Evolutionary conservation across 2,113 vertebrate species (phyloP), one percentile per base, ranked within the genome.

Genomic region (Callipepla californica): DNA sequence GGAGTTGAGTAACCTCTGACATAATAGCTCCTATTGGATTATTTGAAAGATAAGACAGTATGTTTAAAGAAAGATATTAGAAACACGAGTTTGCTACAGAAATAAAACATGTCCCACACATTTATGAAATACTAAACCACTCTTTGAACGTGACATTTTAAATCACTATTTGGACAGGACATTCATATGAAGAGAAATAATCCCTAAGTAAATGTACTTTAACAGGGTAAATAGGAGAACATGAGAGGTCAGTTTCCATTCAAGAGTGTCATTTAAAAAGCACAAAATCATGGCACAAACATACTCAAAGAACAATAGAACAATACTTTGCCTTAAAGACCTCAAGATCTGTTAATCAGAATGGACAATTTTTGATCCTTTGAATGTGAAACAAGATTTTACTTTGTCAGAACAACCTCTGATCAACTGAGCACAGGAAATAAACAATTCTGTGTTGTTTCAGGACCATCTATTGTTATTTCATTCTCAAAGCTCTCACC

Each of bases 101-200:
- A 7, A 87, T 12, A 30, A 59, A 85, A 80, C 77, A 50, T 63
- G 15, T 2, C 36, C 58, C 21, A 36, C 12, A 34, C 4, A 50
- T 61, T 80, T 53, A 57, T 58, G 14, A 16, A 7, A 77, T 87
- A 77, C 10, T 58, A 76, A 76, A 82, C 47, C 61, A 69, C 17
- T 90, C 5, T 6, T 51, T 75, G 47, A 47, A 80, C 28, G 23
- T 53, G 51, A 53, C 26, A 28, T 53, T 53, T 53, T 53, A 53
- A 53, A 53, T 53, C 23, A 28, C 26, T 53, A 28, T 16, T 53
- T 40, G 40, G 40, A 40, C 40, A 40, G 51, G 22, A 78, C 23
- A 87, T 75, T 84, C 32, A 34, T 20, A 86, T 76, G 26, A 48
- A 85, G 89, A 93, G 61, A 81, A 94, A 80, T 58, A 63, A 6